Evolutionary conservation across 2,888 invertebrate species (phyloP), one percentile per base, ranked within the genome.

Genomic region (Rotaria macrura): DNA sequence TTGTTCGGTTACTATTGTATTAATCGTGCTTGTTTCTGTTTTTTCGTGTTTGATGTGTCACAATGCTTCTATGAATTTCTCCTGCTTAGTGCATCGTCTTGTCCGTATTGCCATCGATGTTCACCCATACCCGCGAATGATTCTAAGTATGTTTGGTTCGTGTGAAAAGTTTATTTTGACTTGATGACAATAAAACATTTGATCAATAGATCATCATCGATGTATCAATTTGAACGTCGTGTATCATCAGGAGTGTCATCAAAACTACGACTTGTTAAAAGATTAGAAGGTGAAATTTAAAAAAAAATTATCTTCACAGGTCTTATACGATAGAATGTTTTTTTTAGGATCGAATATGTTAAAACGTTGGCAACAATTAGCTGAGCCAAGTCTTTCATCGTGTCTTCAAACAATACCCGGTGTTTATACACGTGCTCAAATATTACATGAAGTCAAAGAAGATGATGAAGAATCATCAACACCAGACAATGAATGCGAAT

Each of bases 321-420:
- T n/a, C n/a, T n/a, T n/a, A n/a, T n/a, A n/a, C n/a, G n/a, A n/a
- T n/a, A n/a, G n/a, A n/a, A n/a, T n/a, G n/a, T n/a, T 38, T 25
- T 74, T 43, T 1, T 43, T 25, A 79, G 79, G 79, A 79, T 79
- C 79, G 10, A 43, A 25, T 43, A 79, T 79, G 79, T 79, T 79
- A 79, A 79, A 79, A 79, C 79, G 79, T 20, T 79, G 79, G 79
- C 79, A 79, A 79, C 43, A 79, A 79, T 43, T 79, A 43, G 79
- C 79, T 43, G n/a, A 40, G 3, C 79, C 79, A 25, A 43, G 43
- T 43, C 43, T 79, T 43, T 79, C 79, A 79, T 79, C 79, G 1
- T 79, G 79, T 79, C 79, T 79, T 40, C 43, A 79, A 43, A 12
- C 40, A 0, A 79, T 79, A 43, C 79, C 79, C 43, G 79, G 79